These are phyloP conservation scores for Syrrhaptes paradoxus DNA, from an alignment of 2,113 vertebrate species.

Conservation along the genomic window DNA sequence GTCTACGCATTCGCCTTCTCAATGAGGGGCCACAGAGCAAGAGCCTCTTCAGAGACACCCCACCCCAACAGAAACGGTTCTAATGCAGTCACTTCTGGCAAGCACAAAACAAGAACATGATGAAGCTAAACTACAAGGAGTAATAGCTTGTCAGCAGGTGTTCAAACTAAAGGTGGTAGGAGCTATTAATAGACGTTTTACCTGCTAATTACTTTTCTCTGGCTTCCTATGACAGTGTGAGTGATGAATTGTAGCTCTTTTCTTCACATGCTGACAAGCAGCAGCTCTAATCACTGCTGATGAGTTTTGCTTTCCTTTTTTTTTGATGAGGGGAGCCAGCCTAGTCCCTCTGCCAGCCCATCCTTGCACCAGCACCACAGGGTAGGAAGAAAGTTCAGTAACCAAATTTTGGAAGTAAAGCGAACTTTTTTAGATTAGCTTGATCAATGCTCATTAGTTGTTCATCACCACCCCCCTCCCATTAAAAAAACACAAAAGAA, in stretches of 20 bases:
- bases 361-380: background rate
- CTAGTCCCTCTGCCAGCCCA: background rate
- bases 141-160: slow-evolving; percentile 52
- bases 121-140: slow-evolving; percentile 5
- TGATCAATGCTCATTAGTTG: background rate
- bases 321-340: background rate
- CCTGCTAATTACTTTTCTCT: slow-evolving; percentile 63
- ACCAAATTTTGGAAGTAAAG: background rate
- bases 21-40: background rate
- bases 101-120: slow-evolving; percentile 22
- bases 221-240: slow-evolving; percentile 29
- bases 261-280: slow-evolving; percentile 12
- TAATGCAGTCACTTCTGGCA: background rate
- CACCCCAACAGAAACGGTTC: fast-evolving
- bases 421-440: background rate
- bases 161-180: background rate
- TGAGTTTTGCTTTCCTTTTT: background rate
- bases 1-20: background rate
- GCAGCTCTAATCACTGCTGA: slow-evolving; percentile 14
- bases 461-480: no score
- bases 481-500: background rate
- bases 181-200: slow-evolving; percentile 54
- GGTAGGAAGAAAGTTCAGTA: background rate
- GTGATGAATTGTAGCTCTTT: slow-evolving; percentile 45
- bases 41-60: background rate